These are phyloP conservation scores for Acrocephalus scirpaceus DNA, from an alignment of 2,797 vertebrate species.

Conservation along the genomic window DNA sequence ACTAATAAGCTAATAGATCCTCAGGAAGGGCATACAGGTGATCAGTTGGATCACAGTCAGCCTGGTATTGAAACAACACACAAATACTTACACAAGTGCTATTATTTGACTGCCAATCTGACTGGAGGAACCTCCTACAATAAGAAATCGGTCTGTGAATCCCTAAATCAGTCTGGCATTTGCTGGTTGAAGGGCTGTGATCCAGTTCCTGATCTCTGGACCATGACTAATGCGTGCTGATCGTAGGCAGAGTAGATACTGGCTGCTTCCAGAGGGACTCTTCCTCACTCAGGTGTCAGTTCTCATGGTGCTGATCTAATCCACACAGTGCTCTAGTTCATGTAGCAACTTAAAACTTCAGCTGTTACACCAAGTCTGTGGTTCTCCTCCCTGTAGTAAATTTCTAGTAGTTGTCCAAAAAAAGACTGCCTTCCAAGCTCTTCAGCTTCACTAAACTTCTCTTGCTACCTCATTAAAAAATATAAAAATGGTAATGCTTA, in stretches of 20 bases:
- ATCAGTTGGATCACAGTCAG: slow-evolving; percentile 81
- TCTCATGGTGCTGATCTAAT: slow-evolving; percentile 76
- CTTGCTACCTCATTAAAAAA: background rate
- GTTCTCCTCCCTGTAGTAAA: slow-evolving; percentile 14
- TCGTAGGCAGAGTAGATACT: slow-evolving; percentile 76
- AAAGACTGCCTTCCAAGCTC: slow-evolving; percentile 50
- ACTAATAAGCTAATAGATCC: slow-evolving; percentile 78
- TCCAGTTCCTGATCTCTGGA: slow-evolving; percentile 81
- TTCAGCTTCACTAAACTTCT: slow-evolving; percentile 55
- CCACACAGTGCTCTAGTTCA: slow-evolving; percentile 28
- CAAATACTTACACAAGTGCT: background rate
- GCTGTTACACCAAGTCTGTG: slow-evolving; percentile 27
- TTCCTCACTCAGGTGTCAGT: slow-evolving; percentile 75
- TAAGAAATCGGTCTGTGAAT: background rate
- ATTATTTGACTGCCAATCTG: background rate
- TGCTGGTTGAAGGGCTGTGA: slow-evolving; percentile 78
- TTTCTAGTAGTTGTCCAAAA: slow-evolving; percentile 13
- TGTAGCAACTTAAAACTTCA: slow-evolving; percentile 13
- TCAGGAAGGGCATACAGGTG: slow-evolving; percentile 77
- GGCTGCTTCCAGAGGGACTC: slow-evolving; percentile 81
- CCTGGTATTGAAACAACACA: background rate
- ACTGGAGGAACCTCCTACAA: background rate
- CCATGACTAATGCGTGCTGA: slow-evolving; percentile 77
- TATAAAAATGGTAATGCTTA: background rate
- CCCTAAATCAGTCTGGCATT: slow-evolving; percentile 3